phyloP scores from a whole-genome alignment of 2,113 vertebrate species.

The Apteryx mantelli region DNA sequence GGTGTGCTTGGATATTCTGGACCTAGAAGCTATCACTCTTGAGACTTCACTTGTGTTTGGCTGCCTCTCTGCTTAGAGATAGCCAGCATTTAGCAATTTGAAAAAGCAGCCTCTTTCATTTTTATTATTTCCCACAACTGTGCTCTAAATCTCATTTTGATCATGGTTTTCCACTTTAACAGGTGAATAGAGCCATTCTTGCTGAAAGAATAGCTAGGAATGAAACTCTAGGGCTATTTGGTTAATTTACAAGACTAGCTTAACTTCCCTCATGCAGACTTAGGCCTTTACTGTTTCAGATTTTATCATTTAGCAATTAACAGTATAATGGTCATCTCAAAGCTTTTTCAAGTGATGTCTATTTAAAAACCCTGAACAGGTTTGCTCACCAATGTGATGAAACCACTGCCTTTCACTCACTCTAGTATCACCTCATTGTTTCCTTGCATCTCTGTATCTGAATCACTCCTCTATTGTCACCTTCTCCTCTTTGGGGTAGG shows the following conservation, averaged over 20 bases:
- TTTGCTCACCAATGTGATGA: not conserved
- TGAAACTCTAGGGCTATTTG: not conserved
- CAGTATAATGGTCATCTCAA: not conserved
- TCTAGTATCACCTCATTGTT: not conserved
- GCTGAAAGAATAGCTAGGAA: not conserved
- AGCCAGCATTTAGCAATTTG: not conserved
- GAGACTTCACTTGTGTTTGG: not conserved
- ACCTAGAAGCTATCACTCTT: rapidly evolving
- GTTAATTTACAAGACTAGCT: slow-evolving; percentile 28
- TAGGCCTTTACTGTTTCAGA: not conserved
- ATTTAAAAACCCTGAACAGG: not conserved
- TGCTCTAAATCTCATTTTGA: slow-evolving; percentile 26
- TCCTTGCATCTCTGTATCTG: not conserved
- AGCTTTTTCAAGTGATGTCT: not conserved
- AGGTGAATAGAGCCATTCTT: slow-evolving; percentile 22
- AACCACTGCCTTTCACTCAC: not conserved
- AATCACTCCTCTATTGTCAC: no score
- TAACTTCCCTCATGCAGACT: not conserved
- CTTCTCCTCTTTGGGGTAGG: no score
- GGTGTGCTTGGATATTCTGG: not conserved
- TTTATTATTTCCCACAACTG: not conserved
- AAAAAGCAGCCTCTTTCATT: not conserved
- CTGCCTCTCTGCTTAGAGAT: not conserved
- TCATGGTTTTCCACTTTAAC: not conserved
- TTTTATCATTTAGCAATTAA: slow-evolving; percentile 49